These are phyloP conservation scores for Temnothorax nylanderi DNA, from an alignment of 1,140 invertebrate genomes.

Conservation along the genomic window DNA sequence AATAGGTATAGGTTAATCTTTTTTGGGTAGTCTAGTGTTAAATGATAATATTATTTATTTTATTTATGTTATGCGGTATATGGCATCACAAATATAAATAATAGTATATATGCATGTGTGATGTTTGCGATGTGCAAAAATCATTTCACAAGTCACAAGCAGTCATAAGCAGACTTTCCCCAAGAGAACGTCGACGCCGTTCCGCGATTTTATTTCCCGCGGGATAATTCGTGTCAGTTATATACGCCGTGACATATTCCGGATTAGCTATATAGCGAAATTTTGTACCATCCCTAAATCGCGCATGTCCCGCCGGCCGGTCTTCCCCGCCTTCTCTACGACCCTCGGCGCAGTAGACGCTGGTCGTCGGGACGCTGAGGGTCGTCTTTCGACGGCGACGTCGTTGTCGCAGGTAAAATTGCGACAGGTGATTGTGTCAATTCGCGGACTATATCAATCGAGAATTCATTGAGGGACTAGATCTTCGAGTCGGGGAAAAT, in stretches of 20 bases:
- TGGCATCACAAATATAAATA: neutral
- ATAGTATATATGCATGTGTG: neutral
- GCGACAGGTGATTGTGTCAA: neutral
- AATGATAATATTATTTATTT: too few species aligned
- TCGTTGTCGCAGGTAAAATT: neutral
- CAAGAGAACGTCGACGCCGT: neutral
- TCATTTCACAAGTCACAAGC: neutral
- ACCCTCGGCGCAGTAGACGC: conserved; percentile 70
- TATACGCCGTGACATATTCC: neutral
- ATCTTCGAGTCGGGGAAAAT: neutral
- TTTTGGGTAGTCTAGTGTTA: too few species aligned
- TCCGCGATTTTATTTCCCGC: neutral
- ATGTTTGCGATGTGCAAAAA: neutral
- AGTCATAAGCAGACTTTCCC: neutral
- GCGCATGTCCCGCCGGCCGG: conserved; percentile 74
- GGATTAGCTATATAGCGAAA: neutral
- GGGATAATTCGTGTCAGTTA: neutral
- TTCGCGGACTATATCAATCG: neutral
- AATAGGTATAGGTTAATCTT: too few species aligned
- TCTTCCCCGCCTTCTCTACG: conserved; percentile 27
- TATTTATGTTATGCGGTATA: too few species aligned
- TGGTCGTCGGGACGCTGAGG: conserved; percentile 69
- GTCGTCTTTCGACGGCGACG: conserved; percentile 55
- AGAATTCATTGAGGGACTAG: neutral
- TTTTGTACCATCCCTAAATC: conserved; percentile 28